phyloP scores from a whole-genome alignment of 2,113 vertebrate genomes.

The Gallinago paraguaiae region DNA sequence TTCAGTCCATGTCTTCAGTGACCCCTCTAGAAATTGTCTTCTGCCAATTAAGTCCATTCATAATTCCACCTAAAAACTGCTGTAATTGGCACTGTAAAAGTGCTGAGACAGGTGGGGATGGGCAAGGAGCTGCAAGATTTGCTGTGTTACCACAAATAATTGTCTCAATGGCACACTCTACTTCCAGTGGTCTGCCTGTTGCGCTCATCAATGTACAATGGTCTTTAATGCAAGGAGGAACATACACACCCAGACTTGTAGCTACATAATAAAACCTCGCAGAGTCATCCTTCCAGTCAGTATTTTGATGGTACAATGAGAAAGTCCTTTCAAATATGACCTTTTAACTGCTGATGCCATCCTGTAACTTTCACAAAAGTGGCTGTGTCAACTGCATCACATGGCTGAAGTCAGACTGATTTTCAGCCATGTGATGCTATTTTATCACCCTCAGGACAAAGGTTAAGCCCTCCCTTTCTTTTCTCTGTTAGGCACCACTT shows the following conservation, averaged over 20 bases:
- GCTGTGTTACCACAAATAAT: neutral
- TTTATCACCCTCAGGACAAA: constrained; percentile 75
- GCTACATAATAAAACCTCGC: neutral
- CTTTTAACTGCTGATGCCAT: constrained; percentile 43
- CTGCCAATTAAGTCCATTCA: neutral
- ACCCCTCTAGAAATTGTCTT: neutral
- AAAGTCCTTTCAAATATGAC: constrained; percentile 34
- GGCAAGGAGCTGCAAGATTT: neutral
- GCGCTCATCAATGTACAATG: neutral
- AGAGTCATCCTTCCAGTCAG: neutral
- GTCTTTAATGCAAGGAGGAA: neutral
- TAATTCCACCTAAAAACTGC: neutral
- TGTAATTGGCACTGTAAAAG: neutral
- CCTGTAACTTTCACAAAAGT: constrained; percentile 47
- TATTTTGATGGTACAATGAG: constrained; percentile 11
- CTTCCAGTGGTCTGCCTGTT: neutral
- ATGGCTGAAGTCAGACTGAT: constrained; percentile 61
- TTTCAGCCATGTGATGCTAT: constrained; percentile 73
- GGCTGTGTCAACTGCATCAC: constrained; percentile 60
- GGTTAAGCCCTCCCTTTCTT: constrained; percentile 74
- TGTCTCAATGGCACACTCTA: neutral
- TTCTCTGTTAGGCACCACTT: constrained; percentile 54
- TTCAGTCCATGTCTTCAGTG: neutral
- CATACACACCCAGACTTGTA: neutral
- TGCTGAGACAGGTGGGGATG: neutral